These are phyloP conservation scores for Pseudomyrmex gracilis DNA, from an alignment of 1,140 invertebrate genomes.

Conservation along the genomic window DNA sequence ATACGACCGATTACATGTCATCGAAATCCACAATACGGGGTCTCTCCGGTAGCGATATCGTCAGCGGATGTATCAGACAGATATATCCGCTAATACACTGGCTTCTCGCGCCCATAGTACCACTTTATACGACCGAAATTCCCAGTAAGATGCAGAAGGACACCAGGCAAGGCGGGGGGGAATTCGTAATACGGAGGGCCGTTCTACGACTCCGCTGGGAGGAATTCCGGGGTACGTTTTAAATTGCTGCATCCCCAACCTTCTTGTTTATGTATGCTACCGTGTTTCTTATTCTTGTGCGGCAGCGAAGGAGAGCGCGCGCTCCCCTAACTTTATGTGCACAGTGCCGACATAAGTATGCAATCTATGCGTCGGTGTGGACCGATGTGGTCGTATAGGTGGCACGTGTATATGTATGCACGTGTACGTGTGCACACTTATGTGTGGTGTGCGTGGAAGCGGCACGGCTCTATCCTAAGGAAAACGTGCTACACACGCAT, in stretches of 20 bases:
- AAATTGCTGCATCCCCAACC: constrained; percentile 86
- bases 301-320: constrained; percentile 78
- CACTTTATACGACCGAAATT: constrained; percentile 78
- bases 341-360: constrained; percentile 84
- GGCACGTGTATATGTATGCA: constrained; percentile 11
- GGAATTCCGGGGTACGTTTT: constrained; percentile 86
- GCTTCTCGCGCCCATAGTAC: constrained; percentile 76
- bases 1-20: constrained; percentile 50
- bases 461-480: constrained; percentile 23
- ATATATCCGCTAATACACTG: constrained; percentile 73
- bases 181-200: constrained; percentile 85
- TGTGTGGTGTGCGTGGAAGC: constrained; percentile 54
- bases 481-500: constrained; percentile 52
- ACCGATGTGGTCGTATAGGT: constrained; percentile 50
- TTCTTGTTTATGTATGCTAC: constrained; percentile 86
- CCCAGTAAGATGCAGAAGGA: constrained; percentile 74
- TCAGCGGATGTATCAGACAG: constrained; percentile 8
- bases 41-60: constrained; percentile 20
- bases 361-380: constrained; percentile 77
- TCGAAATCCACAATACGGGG: constrained; percentile 27
- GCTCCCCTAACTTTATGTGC: constrained; percentile 83
- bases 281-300: constrained; percentile 86
- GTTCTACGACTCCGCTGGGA: constrained; percentile 85
- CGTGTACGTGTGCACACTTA: constrained; percentile 56
- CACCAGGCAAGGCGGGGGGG: constrained; percentile 73